Base-by-base conservation (phyloP, 2,888 invertebrate species). In the Cinara cedri region DNA sequence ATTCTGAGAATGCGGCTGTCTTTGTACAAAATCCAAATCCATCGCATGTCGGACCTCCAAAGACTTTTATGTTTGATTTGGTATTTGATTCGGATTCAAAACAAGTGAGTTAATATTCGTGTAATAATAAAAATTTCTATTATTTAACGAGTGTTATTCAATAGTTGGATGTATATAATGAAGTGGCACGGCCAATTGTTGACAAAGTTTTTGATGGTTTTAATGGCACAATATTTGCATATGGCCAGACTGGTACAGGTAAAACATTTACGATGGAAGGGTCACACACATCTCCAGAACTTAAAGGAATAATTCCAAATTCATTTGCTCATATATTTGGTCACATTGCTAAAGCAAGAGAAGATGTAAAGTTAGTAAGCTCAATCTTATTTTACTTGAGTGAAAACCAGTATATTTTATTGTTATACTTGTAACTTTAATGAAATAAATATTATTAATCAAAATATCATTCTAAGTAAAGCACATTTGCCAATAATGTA, bases 221-320 rank as follows among this genome's bases (percentile, higher is more conserved):
- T 87, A 99, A 99, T 88, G 98, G 98, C 82, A 93, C 93, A 0
- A 94, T 95, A 83, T 91, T 95, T 86, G 95, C 95, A 0, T 95
- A 95, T 84, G 95, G 95, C 0, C 95, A 95, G 87, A 95, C 95
- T 0, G 98, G 99, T 21, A 99, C 98, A 0, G 99, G 99, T 11
- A 99, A 99, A 88, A 99, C 99, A 0, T 98, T 93, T 86, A 99
- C 99, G 0, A 98, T 99, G 98, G 95, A 97, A 1, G 99, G 99
- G 0, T 90, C 92, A 81, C 90, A 94, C 82, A 89, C 92, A 1
- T 92, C 93, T 16, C 94, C 96, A 0, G 97, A 98, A 84, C 88
- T 95, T 11, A 90, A 95, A 81, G 99, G 99, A 63, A 97, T 99
- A 84, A 98, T 98, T 84, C 98, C 98, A 0, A 98, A 99, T 87